Evolutionary conservation across 2,888 invertebrate genomes (phyloP).

Genomic region (Ophraella communa): DNA sequence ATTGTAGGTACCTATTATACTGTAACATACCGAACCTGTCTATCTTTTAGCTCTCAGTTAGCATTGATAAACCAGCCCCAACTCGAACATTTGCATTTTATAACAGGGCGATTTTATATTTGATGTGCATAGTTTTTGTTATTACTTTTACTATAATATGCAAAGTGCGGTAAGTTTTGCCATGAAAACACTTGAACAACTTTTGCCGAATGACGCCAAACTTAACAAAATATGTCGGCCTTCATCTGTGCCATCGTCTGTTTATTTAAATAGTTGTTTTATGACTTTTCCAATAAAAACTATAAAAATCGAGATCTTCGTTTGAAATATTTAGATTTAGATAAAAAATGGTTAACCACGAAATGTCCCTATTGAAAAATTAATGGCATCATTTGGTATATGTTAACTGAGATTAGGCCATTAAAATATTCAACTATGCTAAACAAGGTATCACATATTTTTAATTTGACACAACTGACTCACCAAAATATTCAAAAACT

Average conservation of each 20-base stretch:
- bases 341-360: slow-evolving; percentile 10
- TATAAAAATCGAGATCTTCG: slow-evolving; percentile 5
- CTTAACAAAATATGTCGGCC: neutral
- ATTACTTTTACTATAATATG: neutral
- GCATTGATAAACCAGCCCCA: no score
- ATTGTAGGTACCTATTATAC: no score
- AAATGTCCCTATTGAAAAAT: neutral
- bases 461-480: no score
- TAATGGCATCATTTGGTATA: neutral
- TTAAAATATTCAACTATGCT: neutral
- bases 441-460: no score
- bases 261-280: neutral
- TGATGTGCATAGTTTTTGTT: neutral
- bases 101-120: neutral
- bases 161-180: neutral
- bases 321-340: neutral
- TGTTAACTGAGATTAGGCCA: neutral
- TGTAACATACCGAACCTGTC: no score
- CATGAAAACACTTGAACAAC: slow-evolving; percentile 1
- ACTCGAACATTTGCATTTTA: no score
- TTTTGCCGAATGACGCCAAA: neutral
- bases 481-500: no score
- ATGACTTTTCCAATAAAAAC: slow-evolving; percentile 3
- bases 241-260: neutral
- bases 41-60: no score